Evolutionary conservation across 2,113 vertebrate species (phyloP).

Genomic region (Himantopus leucocephalus): DNA sequence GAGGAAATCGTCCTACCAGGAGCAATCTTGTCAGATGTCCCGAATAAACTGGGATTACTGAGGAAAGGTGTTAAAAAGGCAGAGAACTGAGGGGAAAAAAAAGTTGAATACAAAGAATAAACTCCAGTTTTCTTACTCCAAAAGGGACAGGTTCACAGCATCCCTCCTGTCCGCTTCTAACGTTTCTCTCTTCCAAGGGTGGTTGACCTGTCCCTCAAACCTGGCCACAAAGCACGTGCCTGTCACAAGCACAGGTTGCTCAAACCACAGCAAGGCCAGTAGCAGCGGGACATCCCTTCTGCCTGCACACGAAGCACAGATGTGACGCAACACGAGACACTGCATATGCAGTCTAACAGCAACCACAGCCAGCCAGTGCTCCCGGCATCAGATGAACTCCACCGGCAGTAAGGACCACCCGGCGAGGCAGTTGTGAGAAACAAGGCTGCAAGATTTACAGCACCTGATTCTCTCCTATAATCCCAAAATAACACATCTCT

Average conservation of each 20-base stretch:
- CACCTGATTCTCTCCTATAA: background rate
- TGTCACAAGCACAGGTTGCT: background rate
- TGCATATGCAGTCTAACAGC: background rate
- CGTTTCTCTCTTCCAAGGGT: background rate
- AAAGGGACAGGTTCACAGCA: background rate
- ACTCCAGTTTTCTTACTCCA: background rate
- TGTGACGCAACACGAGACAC: background rate
- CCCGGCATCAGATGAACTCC: background rate
- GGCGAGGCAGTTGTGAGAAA: background rate
- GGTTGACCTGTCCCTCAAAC: background rate
- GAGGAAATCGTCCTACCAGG: background rate
- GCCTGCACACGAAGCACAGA: background rate
- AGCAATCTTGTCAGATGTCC: background rate
- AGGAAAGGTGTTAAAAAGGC: background rate
- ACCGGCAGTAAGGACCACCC: accelerated
- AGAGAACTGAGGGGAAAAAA: background rate
- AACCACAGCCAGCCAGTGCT: background rate
- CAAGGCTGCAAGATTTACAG: background rate
- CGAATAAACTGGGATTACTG: background rate
- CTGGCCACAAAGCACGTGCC: background rate
- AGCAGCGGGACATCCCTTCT: background rate
- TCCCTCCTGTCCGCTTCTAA: background rate
- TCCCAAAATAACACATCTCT: background rate
- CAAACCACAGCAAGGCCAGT: background rate
- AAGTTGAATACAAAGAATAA: background rate